These are phyloP conservation scores for Odontocerum albicorne DNA, from an alignment of 2,888 invertebrate genomes.

Conservation along the genomic window DNA sequence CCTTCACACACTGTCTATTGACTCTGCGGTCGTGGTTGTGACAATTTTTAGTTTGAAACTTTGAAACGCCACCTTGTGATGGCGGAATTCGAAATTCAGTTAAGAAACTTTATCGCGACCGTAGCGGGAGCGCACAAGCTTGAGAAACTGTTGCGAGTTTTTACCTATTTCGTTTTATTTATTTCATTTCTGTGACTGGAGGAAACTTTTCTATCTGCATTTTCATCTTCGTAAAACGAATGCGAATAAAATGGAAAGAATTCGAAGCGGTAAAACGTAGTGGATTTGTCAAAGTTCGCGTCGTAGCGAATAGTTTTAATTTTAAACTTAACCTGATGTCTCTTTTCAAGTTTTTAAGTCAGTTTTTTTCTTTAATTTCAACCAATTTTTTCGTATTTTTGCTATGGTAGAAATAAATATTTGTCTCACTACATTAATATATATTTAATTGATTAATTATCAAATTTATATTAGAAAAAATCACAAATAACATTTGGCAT, in stretches of 20 bases:
- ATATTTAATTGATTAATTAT: too few species aligned
- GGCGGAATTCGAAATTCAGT: conserved; percentile 33
- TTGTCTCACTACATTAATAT: too few species aligned
- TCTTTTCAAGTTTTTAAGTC: too few species aligned
- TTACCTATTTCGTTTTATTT: conserved; percentile 14
- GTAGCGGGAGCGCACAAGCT: conserved; percentile 20
- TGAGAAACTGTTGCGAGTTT: conserved; percentile 24
- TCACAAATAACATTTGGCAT: too few species aligned
- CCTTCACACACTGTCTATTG: not conserved
- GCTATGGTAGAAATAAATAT: too few species aligned
- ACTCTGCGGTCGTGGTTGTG: not conserved
- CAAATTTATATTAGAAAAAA: too few species aligned
- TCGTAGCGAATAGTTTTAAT: too few species aligned
- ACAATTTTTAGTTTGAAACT: not conserved
- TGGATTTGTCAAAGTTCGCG: too few species aligned
- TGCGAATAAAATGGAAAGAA: not conserved
- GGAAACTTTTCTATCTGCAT: conserved; percentile 3
- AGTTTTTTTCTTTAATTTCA: too few species aligned
- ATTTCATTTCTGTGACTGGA: conserved; percentile 11
- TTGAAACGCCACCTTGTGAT: conserved; percentile 12
- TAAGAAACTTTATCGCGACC: conserved; percentile 25
- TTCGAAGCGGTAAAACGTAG: not conserved
- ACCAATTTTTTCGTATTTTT: too few species aligned
- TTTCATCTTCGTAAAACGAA: conserved; percentile 1
- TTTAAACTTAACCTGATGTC: too few species aligned